Base-by-base conservation (phyloP, 30 jellyfish, hydroid and myxozoan species). In the Hydractinia symbiolongicarpus region DNA sequence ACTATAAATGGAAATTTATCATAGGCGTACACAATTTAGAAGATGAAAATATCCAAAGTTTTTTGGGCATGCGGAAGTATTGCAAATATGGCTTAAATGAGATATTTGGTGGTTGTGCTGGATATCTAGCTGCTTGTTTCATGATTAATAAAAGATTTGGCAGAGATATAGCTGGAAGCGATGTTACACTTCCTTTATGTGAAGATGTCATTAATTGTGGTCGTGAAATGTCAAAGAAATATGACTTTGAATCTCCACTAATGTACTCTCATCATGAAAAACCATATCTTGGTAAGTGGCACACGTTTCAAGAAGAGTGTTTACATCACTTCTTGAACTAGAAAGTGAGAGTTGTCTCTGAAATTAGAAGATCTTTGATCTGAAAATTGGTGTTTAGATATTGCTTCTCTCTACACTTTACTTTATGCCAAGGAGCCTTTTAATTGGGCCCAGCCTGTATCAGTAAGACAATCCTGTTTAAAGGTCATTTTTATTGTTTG, bases 61-160 rank as follows among this genome's bases (percentile, higher is more conserved):
- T 93, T 73, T 76, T 83, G 55, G 74, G 69, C 60, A 67, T 93
- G 84, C 96, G 85, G 54, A 85, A 83, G 16, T 61, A 53, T 62
- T 87, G 96, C 55, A 80, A 82, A 8, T 90, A 73, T 66, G 99
- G 99, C 20, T 93, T 94, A 30, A 96, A 93, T 83, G 99, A 93
- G 84, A 81, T 87, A 49, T 93, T 93, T 81, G 94, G 87, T 13
- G 99, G 99, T 2, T 76, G 96, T 53, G 99, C 99, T n/a, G 99
- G 99, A 5, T 93, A 72, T 76, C 90, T 93, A 44, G 96, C 99
- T 13, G 94, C 90, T 50, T 81, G 96, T 76, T 64, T 69, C 61
- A 66, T 85, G 76, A 58, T 93, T 76, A 93, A 88, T 71, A 86
- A 82, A 70, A 81, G 91, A 17, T 84, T 93, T 52, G 86, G 83